phyloP scores from a whole-genome alignment of 2,113 vertebrate genomes.

The Chascanopsetta lugubris region DNA sequence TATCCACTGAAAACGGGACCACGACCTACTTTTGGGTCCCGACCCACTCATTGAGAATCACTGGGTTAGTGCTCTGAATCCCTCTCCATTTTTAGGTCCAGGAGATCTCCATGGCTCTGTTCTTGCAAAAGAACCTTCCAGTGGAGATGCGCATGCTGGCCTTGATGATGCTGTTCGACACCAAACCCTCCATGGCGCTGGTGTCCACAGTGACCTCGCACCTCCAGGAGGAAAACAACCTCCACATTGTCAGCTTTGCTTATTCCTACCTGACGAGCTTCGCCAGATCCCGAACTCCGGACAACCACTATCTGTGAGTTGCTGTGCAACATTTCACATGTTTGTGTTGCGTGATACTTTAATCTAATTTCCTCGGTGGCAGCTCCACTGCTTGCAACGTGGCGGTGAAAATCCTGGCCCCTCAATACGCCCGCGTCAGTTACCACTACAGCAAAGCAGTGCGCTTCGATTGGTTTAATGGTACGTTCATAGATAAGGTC shows the following conservation, averaged over 20 bases:
- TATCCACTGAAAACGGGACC: no score
- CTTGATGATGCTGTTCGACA: slow-evolving; percentile 82
- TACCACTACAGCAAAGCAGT: slow-evolving; percentile 81
- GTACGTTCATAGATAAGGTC: slow-evolving; percentile 71
- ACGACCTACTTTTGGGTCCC: no score
- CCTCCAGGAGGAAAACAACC: slow-evolving; percentile 78
- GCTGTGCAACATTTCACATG: no score
- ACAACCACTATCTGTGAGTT: slow-evolving; percentile 83
- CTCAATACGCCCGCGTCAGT: slow-evolving; percentile 77
- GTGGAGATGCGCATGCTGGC: slow-evolving; percentile 82
- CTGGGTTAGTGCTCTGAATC: background rate
- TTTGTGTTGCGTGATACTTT: background rate
- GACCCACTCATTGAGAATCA: no score
- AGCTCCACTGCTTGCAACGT: slow-evolving; percentile 85
- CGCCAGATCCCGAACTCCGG: slow-evolving; percentile 78
- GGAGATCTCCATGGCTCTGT: slow-evolving; percentile 78
- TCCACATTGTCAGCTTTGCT: slow-evolving; percentile 84
- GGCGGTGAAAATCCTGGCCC: slow-evolving; percentile 83
- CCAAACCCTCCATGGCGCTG: slow-evolving; percentile 80
- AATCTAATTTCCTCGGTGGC: slow-evolving; percentile 5
- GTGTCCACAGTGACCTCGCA: slow-evolving; percentile 78
- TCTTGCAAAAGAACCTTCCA: slow-evolving; percentile 73
- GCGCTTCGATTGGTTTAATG: slow-evolving; percentile 74
- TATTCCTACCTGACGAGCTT: slow-evolving; percentile 83
- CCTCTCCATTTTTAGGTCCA: slow-evolving; percentile 81